Conservation (phyloP, 2,797 vertebrate genomes). For the Mico argentatus region DNA sequence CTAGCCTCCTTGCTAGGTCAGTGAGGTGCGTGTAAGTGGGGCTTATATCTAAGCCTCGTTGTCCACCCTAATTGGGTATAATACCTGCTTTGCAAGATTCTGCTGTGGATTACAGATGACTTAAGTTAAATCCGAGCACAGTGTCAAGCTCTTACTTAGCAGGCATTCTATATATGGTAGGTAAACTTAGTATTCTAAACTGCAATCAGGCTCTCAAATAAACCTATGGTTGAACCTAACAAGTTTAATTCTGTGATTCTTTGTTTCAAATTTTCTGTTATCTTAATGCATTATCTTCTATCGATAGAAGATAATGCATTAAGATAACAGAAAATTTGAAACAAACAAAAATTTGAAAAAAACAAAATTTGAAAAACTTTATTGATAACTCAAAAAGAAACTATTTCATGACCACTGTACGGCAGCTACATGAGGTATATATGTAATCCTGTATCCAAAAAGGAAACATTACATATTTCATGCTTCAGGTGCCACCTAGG, state of each 20-base stretch:
- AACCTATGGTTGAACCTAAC: neutral
- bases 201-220: neutral
- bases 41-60: neutral
- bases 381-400: neutral
- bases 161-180: neutral
- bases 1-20: neutral
- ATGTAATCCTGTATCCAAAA: neutral
- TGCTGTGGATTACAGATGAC: neutral
- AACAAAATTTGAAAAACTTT: too few relatives aligned
- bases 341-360: too few relatives aligned
- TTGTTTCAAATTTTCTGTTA: neutral
- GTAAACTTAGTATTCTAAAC: neutral
- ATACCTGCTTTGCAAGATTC: neutral
- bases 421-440: neutral
- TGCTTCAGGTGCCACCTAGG: constrained; percentile 9
- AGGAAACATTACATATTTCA: neutral
- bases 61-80: neutral
- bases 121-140: neutral
- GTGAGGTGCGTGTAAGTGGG: neutral
- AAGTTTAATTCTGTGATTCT: neutral
- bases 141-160: neutral
- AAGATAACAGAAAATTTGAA: too few relatives aligned
- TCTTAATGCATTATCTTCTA: neutral
- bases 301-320: neutral
- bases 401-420: neutral